Conservation (phyloP, 2,888 invertebrate genomes). For the Ferdinandea cuprea region DNA sequence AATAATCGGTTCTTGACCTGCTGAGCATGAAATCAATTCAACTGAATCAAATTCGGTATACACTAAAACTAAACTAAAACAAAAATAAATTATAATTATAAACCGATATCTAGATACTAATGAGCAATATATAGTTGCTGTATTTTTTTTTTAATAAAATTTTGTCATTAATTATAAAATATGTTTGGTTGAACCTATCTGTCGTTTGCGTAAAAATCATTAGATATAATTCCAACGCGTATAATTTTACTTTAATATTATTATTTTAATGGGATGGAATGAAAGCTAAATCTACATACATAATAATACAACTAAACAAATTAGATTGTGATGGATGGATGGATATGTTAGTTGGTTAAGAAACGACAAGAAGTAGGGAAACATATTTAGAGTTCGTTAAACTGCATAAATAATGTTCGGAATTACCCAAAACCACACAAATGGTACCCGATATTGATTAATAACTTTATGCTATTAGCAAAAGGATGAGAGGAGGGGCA, state of each 20-base stretch:
- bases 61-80: neutral
- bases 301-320: constrained; percentile 47
- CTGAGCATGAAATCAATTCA: constrained; percentile 50
- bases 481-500: neutral
- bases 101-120: constrained; percentile 54
- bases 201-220: neutral
- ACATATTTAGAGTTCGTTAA: constrained; percentile 37
- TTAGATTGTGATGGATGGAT: constrained; percentile 60
- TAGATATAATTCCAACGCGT: no score
- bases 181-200: neutral
- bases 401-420: constrained; percentile 36
- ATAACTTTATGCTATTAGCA: constrained; percentile 35
- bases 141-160: constrained; percentile 33
- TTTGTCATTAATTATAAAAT: constrained; percentile 49
- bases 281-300: constrained; percentile 48
- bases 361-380: neutral
- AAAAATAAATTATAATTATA: constrained; percentile 34
- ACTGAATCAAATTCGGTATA: constrained; percentile 35
- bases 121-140: constrained; percentile 51
- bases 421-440: constrained; percentile 37
- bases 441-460: constrained; percentile 60
- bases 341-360: constrained; percentile 20
- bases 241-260: no score
- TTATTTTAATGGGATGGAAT: neutral
- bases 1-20: constrained; percentile 61